Evolutionary conservation across 2,797 vertebrate species (phyloP), one percentile per base, ranked within the genome.

Genomic region (Pelodytes ibericus): DNA sequence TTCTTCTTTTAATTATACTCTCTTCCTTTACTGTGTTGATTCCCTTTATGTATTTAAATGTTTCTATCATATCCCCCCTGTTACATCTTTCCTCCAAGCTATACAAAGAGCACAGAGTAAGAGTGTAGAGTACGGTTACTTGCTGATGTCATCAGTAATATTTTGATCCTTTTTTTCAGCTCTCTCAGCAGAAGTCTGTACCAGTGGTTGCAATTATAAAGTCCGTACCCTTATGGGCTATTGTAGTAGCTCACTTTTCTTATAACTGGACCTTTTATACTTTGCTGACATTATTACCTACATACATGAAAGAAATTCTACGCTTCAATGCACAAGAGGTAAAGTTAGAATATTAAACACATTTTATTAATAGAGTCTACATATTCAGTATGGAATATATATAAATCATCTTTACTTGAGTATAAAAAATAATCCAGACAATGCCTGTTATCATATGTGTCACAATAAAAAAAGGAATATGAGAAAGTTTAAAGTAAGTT

Each of bases 211-310:
- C 93, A 73, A 98, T 99, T 10, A 64, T 95, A 61, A 91, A 86
- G 1, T 99, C 96, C 0, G 13, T 83, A 59, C 94, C 96, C 0
- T 90, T 99, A 36, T 95, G 93, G 95, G 96, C 96, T 72, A 98
- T 99, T 1, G 92, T 98, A 2, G 94, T 98, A 70, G 95, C 97
- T 81, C 98, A 99, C 77, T 99, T 98, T 87, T 99, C 95, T 66
- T 98, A 96, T 82, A 99, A 98, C 76, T 99, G 98, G 98, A 98
- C 95, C 82, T 99, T 98, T 88, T 99, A 99, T 82, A 99, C 98
- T 0, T 91, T 99, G 64, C 90, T 99, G 81, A 99, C 98, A 0
- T 92, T 99, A 81, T 87, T 99, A 81, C 98, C 98, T n/a, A 99
- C 97, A 0, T 99, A 99, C 77, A 97, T 99, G 98, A 96, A 91